Base-by-base conservation (phyloP, 2,888 invertebrate species). In the Cynaeus angustus region DNA sequence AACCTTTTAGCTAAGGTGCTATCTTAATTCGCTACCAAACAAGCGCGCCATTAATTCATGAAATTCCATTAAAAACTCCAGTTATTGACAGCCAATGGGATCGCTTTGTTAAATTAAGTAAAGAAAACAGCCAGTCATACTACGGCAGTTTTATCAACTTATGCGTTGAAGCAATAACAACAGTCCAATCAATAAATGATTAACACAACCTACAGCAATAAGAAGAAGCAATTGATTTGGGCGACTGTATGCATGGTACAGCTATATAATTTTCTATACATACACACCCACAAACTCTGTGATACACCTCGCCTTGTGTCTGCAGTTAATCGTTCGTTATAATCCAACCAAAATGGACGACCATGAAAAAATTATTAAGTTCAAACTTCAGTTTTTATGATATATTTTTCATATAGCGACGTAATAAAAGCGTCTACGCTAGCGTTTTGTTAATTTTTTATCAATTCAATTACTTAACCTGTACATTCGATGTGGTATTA, bases 71-170 rank as follows among this genome's bases (percentile, higher is more conserved):
- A 59, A 73, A 73, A 69, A 66, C 50, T 41, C 58, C 62, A 55
- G 69, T 68, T 72, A 72, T 72, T 71, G 73, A 70, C 74, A 73
- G 68, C 81, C 81, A 81, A 81, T 81, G 72, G 74, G 72, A 77
- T 62, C 48, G 73, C 73, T 66, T 66, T 74, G 75, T 79, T 79
- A 79, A 81, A 81, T 81, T 81, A 78, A 79, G 78, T 74, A 77
- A 77, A 79, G 77, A 80, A 79, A 80, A 77, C 75, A 74, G 75
- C 80, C 79, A 81, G 80, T 80, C 80, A 79, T 78, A 78, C 77
- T 66, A 71, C 72, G 70, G 74, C 73, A 72, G 73, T 78, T 78
- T 79, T 79, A 78, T 79, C 77, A 77, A 79, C 75, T 79, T 79
- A 75, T 74, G 73, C 75, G 77, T 72, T 72, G 73, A 69, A 69